Evolutionary conservation across 2,797 vertebrate genomes (phyloP).

Genomic region (Sorex maritimensis): DNA sequence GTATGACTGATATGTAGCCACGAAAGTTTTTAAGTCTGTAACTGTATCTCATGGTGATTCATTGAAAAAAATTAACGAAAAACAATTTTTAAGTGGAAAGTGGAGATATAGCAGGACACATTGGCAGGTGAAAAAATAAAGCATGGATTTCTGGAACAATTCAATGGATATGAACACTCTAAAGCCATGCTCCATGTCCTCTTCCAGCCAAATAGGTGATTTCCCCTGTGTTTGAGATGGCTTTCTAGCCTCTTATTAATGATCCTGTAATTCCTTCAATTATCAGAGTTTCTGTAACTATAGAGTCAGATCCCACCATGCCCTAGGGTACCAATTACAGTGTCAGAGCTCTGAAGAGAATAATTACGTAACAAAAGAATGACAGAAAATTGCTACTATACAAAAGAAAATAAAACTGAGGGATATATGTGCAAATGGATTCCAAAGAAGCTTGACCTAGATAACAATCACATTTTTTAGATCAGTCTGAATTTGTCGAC

Average conservation of each 20-base stretch:
- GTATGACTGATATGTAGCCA: too few relatives aligned
- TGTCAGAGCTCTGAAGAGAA: constrained; percentile 35
- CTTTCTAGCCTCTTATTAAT: not conserved
- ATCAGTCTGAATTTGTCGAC: not conserved
- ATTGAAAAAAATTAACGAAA: too few relatives aligned
- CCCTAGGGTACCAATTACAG: not conserved
- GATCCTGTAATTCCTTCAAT: not conserved
- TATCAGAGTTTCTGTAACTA: constrained; percentile 18
- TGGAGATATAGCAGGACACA: not conserved
- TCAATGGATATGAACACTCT: not conserved
- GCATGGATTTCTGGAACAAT: not conserved
- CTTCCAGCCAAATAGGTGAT: not conserved
- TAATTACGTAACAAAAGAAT: not conserved
- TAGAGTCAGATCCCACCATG: not conserved
- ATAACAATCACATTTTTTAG: not conserved
- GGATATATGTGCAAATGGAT: not conserved
- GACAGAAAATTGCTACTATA: not conserved
- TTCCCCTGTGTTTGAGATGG: not conserved
- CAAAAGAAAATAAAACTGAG: constrained; percentile 35
- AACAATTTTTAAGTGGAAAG: not conserved
- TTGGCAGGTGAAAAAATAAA: not conserved
- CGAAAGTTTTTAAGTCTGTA: too few relatives aligned
- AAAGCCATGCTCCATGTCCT: not conserved
- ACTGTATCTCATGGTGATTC: too few relatives aligned
- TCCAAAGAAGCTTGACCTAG: not conserved